These are phyloP conservation scores for Colistium nudipinnis DNA, from an alignment of 2,113 vertebrate genomes.

Conservation along the genomic window DNA sequence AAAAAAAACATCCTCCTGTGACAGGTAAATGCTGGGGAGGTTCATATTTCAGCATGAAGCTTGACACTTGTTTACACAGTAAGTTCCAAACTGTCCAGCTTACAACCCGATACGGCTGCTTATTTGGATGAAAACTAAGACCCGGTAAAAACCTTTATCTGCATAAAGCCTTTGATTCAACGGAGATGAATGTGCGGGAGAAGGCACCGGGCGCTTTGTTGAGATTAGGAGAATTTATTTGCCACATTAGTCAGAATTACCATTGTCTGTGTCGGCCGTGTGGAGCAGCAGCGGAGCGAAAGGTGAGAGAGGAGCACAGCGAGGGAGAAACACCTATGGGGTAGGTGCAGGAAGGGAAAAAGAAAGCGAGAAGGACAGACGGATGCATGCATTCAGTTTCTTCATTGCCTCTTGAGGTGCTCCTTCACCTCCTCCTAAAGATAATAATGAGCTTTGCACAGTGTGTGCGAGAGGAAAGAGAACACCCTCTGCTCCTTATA, in stretches of 20 bases:
- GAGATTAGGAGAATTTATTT: slow-evolving; percentile 84
- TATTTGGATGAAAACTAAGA: slow-evolving; percentile 73
- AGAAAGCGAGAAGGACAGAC: slow-evolving; percentile 33
- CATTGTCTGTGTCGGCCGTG: slow-evolving; percentile 73
- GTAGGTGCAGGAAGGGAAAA: slow-evolving; percentile 14
- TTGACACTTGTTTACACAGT: slow-evolving; percentile 81
- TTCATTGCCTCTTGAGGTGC: slow-evolving; percentile 50
- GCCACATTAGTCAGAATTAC: slow-evolving; percentile 84
- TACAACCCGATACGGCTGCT: slow-evolving; percentile 70
- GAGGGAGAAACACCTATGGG: slow-evolving; percentile 21
- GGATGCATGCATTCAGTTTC: slow-evolving; percentile 40
- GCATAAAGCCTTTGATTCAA: slow-evolving; percentile 84
- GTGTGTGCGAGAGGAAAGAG: slow-evolving; percentile 61
- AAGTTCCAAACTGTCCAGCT: slow-evolving; percentile 78
- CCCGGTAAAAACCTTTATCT: slow-evolving; percentile 71
- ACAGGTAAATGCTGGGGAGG: slow-evolving; percentile 56
- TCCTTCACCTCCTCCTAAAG: slow-evolving; percentile 53
- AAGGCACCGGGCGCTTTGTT: slow-evolving; percentile 73
- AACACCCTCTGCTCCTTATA: slow-evolving; percentile 53
- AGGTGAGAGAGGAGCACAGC: slow-evolving; percentile 44
- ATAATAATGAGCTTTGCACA: slow-evolving; percentile 68
- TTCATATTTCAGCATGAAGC: slow-evolving; percentile 60
- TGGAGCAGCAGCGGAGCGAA: slow-evolving; percentile 25
- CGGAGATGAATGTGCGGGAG: slow-evolving; percentile 70
- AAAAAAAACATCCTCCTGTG: slow-evolving; percentile 34